Evolutionary conservation across 2,888 invertebrate species (phyloP), one percentile per base, ranked within the genome.

Genomic region (Shargacucullia verbasci): DNA sequence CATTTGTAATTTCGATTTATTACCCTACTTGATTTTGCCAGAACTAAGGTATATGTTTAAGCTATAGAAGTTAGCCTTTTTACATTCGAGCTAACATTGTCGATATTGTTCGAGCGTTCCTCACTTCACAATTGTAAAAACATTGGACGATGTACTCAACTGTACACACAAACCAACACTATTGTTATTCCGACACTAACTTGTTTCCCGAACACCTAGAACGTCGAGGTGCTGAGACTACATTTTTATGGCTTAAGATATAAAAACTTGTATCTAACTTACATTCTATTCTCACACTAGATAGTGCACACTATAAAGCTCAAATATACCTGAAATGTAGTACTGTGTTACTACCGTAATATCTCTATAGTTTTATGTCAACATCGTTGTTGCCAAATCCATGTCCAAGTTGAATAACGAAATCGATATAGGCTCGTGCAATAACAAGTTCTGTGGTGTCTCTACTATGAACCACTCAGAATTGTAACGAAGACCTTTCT

Each of bases 321-420:
- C 33, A 61, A 72, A 69, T 60, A 60, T 57, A 55, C 45, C 53
- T 61, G 59, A 59, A 70, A 69, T 49, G 46, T 59, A 52, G 39
- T 55, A 46, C 13, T 20, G 25, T 52, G 37, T 48, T 66, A 40
- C 15, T 59, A 45, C 12, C 14, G 29, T 15, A 8, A 14, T 40
- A 52, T 40, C 46, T 44, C 12, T 34, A 55, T 49, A 70, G 33
- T 52, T 68, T 50, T 46, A 61, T 61, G 34, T 1, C 31, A 11
- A 62, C 38, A 43, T 46, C 68, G 69, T 70, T 65, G 64, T 70
- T 65, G 70, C 64, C 64, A 65, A 65, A 63, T 41, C 48, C 38
- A 20, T 27, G 53, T 11, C 38, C 56, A 63, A 63, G 56, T 47
- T 54, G 48, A 48, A 41, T 14, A 63, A 46, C 7, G 47, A 52